Evolutionary conservation across 2,888 invertebrate genomes (phyloP).

Genomic region (Megalurothrips usitatus): DNA sequence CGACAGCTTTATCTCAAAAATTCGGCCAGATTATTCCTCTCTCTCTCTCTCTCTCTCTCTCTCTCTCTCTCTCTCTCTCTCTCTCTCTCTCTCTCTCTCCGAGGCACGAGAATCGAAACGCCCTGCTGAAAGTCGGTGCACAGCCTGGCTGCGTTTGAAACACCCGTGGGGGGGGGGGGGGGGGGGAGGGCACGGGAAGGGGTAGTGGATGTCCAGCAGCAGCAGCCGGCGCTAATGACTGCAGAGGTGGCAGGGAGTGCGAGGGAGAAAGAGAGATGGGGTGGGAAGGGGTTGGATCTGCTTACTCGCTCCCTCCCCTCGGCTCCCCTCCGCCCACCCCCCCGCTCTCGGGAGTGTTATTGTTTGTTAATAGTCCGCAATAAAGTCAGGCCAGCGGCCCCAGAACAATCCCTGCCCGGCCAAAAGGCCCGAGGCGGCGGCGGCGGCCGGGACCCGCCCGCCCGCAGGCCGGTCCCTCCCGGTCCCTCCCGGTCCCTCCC

Average conservation of each 20-base stretch:
- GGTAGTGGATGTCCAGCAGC: background rate
- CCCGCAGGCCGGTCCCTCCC: no score
- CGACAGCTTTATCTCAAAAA: no score
- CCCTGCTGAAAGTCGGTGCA: no score
- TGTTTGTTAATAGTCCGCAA: constrained; percentile 26
- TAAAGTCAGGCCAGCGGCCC: constrained; percentile 12
- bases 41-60: no score
- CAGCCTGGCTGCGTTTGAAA: background rate
- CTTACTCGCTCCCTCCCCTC: background rate
- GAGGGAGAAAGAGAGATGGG: background rate
- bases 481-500: no score
- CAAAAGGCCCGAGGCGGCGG: background rate
- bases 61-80: no score
- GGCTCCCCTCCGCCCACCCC: background rate
- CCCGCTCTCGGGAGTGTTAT: constrained; percentile 1
- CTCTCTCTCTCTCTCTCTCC: no score
- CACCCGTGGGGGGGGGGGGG: background rate
- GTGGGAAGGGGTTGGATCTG: background rate
- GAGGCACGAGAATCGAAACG: no score
- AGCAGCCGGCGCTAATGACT: constrained; percentile 24
- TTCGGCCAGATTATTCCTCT: no score
- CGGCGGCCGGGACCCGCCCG: background rate
- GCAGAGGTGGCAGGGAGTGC: background rate
- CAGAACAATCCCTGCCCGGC: background rate
- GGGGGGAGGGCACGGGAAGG: background rate